Evolutionary conservation across 2,113 vertebrate species (phyloP).

Genomic region (Cnemophilus loriae): DNA sequence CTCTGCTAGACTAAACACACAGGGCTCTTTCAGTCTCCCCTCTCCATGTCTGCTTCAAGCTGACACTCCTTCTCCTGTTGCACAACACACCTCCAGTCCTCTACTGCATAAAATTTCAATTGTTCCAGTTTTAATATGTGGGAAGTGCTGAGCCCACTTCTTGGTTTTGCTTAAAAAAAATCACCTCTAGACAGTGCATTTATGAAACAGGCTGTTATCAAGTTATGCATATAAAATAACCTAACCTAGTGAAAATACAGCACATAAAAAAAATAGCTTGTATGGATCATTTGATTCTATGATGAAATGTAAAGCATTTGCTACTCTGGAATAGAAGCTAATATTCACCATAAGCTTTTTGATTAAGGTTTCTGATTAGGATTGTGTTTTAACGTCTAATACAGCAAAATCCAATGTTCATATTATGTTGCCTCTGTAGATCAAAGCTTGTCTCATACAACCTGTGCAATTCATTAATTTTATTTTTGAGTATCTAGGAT

Average conservation of each 20-base stretch:
- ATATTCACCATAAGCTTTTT: background rate
- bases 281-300: background rate
- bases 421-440: background rate
- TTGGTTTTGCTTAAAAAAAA: background rate
- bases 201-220: background rate
- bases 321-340: background rate
- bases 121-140: background rate
- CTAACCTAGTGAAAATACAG: background rate
- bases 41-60: background rate
- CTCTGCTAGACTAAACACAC: slow-evolving; percentile 10
- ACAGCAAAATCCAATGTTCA: background rate
- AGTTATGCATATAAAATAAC: background rate
- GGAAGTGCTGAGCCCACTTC: background rate
- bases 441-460: background rate
- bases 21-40: background rate
- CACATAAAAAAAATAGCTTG: background rate
- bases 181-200: background rate
- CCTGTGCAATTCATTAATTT: background rate
- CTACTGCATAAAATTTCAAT: background rate
- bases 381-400: background rate
- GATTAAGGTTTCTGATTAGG: slow-evolving; percentile 17
- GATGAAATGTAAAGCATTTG: background rate
- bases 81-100: background rate
- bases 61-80: background rate
- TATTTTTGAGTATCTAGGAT: background rate